Evolutionary conservation across 2,888 invertebrate genomes (phyloP).

Genomic region (Drosophila leonis): DNA sequence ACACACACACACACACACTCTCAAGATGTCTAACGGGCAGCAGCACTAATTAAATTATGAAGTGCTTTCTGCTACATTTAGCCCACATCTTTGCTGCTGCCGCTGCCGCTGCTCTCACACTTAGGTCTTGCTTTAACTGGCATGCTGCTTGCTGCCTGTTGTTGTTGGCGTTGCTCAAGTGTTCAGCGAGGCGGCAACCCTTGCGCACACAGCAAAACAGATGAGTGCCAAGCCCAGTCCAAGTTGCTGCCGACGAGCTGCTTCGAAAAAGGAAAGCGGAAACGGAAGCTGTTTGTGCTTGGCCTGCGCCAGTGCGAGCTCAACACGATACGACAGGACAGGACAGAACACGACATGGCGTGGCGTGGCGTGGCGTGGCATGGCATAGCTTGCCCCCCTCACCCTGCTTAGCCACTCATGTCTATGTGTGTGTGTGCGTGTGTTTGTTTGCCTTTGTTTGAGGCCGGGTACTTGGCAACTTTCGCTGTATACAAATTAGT

Average conservation of each 20-base stretch:
- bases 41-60: slow-evolving; percentile 76
- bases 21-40: slow-evolving; percentile 54
- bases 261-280: slow-evolving; percentile 58
- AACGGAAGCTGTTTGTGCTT: slow-evolving; percentile 72
- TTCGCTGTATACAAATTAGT: slow-evolving; percentile 58
- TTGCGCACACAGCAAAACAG: slow-evolving; percentile 40
- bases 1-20: slow-evolving; percentile 12
- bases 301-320: slow-evolving; percentile 39
- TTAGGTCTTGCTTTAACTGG: slow-evolving; percentile 26
- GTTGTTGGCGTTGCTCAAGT: slow-evolving; percentile 47
- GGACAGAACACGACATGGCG: slow-evolving; percentile 22
- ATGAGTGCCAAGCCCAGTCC: slow-evolving; percentile 32
- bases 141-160: slow-evolving; percentile 13
- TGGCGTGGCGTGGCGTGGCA: neutral
- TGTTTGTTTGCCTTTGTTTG: slow-evolving; percentile 32
- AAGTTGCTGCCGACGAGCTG: slow-evolving; percentile 15
- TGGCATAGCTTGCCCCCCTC: no score
- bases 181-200: slow-evolving; percentile 67
- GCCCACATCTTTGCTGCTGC: slow-evolving; percentile 18
- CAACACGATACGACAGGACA: slow-evolving; percentile 42
- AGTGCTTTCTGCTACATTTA: slow-evolving; percentile 74
- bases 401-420: no score
- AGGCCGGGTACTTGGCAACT: slow-evolving; percentile 40
- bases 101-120: neutral
- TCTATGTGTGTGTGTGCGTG: slow-evolving; percentile 7